Conservation (phyloP, 2,888 invertebrate species). For the Andrena chrysosceles region DNA sequence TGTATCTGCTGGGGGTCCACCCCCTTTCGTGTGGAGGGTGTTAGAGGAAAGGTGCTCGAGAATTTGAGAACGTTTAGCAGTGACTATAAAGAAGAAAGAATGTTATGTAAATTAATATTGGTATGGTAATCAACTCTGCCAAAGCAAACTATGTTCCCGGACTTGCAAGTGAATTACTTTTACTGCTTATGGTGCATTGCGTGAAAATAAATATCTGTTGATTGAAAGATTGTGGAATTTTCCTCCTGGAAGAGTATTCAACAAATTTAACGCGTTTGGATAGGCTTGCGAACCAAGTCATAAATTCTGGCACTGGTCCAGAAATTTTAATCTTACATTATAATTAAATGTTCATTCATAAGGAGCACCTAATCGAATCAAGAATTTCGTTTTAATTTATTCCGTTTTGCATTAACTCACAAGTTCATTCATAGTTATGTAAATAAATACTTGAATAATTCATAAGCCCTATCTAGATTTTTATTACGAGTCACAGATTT, state of each 20-base stretch:
- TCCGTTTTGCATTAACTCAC: not conserved
- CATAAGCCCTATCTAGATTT: not conserved
- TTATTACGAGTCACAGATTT: not conserved
- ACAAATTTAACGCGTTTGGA: not conserved
- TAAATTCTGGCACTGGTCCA: not conserved
- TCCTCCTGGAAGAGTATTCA: not conserved
- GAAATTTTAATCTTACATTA: too few species aligned
- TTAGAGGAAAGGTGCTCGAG: not conserved
- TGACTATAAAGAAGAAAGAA: not conserved
- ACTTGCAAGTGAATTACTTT: not conserved
- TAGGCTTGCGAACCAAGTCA: not conserved
- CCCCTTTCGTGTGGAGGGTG: not conserved
- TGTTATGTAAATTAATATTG: not conserved
- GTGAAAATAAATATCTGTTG: too few species aligned
- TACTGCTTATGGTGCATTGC: not conserved
- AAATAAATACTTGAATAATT: not conserved
- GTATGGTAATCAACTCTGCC: not conserved
- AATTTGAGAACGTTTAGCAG: not conserved
- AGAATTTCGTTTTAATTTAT: not conserved
- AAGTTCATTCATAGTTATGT: not conserved
- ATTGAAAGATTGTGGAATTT: too few species aligned
- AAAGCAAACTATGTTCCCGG: too few species aligned
- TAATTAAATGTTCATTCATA: not conserved
- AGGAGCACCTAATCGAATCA: not conserved
- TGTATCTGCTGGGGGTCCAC: constrained; percentile 12